Evolutionary conservation across 1,140 invertebrate species (phyloP), one percentile per base, ranked within the genome.

Genomic region (Heliconius hermathena): DNA sequence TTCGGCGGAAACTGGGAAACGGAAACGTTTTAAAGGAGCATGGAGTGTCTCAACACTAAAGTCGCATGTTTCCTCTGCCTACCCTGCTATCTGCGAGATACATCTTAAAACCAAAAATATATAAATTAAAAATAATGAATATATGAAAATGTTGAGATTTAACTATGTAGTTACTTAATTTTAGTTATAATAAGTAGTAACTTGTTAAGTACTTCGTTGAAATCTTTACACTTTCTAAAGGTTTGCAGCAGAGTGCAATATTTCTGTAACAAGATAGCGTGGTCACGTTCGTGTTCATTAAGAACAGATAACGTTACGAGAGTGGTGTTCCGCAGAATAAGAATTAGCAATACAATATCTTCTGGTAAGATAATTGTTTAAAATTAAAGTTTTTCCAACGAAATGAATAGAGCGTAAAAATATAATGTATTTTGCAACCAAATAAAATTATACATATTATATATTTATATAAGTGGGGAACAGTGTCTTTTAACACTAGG

Each of bases 401-500:
- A 57, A 57, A n/a, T 22, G 2, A 22, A 57, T 57, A 57, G 11
- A 41, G 41, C 41, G 41, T 52, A 3, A 3, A 52, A 52, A 52
- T 18, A 52, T 18, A 5, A 52, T 6, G 18, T 52, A 18, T 52
- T 18, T 52, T 52, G 49, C 20, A 52, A 18, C 16, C 16, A 18
- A 6, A 6, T 20, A 52, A 81, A 80, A 77, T 57, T 49, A 76
- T 46, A n/a, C n/a, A n/a, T n/a, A n/a, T n/a, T n/a, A n/a, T n/a
- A n/a, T n/a, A n/a, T n/a, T n/a, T n/a, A n/a, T n/a, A n/a, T n/a
- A n/a, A n/a, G n/a, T n/a, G n/a, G n/a, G n/a, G n/a, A n/a, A n/a
- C n/a, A n/a, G n/a, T n/a, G n/a, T n/a, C n/a, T n/a, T n/a, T n/a
- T n/a, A n/a, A n/a, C n/a, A n/a, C n/a, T n/a, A n/a, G n/a, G n/a